phyloP scores from a whole-genome alignment of 2,113 vertebrate genomes.

The Alethe diademata region DNA sequence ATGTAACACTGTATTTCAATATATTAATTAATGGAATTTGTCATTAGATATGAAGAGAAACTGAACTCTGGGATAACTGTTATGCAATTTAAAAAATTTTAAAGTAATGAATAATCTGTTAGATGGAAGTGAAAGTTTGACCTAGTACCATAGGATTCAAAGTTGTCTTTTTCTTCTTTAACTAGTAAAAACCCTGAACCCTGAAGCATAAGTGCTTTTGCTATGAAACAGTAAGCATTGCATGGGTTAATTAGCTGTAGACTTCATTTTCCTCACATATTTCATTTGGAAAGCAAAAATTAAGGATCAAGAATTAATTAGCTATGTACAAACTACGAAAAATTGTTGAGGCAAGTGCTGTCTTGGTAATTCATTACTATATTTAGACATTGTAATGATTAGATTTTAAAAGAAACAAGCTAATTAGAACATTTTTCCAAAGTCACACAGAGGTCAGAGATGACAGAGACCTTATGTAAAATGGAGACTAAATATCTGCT shows the following conservation, averaged over 20 bases:
- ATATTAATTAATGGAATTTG: background rate
- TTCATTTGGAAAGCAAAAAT: conserved; percentile 33
- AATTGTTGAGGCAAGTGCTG: conserved; percentile 33
- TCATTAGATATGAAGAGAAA: background rate
- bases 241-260: conserved; percentile 37
- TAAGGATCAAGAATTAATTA: conserved; percentile 44
- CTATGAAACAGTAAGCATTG: background rate
- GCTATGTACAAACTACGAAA: conserved; percentile 24
- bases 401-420: conserved; percentile 50
- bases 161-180: background rate
- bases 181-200: background rate
- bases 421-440: conserved; percentile 34
- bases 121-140: background rate
- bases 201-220: background rate
- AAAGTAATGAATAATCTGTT: background rate
- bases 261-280: conserved; percentile 45
- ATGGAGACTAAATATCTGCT: conserved; percentile 26
- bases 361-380: conserved; percentile 41
- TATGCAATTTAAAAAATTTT: background rate
- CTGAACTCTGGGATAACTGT: background rate
- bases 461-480: background rate
- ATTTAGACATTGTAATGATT: conserved; percentile 53
- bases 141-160: background rate
- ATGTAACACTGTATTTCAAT: background rate
- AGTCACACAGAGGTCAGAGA: conserved; percentile 22